phyloP scores from a whole-genome alignment of 2,888 invertebrate genomes.

The Lathronympha strigana region DNA sequence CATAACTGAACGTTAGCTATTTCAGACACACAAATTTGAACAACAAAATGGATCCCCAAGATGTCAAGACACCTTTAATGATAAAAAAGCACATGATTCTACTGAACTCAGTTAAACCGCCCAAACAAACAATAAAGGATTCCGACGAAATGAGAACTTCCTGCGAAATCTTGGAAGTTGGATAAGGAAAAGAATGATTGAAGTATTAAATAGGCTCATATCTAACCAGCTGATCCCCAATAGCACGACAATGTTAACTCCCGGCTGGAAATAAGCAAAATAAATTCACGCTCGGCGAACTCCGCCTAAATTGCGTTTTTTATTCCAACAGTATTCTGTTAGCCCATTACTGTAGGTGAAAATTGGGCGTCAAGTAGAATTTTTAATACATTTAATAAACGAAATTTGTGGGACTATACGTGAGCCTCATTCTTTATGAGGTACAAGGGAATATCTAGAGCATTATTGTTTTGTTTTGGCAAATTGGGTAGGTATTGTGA shows the following conservation, averaged over 20 bases:
- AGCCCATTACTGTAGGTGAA: constrained; percentile 58
- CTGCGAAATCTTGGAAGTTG: too few relatives aligned
- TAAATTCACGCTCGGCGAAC: constrained; percentile 36
- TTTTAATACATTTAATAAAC: constrained; percentile 52
- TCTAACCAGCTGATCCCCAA: constrained; percentile 1
- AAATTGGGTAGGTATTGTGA: constrained; percentile 12
- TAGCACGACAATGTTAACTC: constrained; percentile 34
- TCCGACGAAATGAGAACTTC: too few relatives aligned
- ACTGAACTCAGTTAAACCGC: too few relatives aligned
- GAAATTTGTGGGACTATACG: constrained; percentile 50
- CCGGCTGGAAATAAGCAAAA: constrained; percentile 36
- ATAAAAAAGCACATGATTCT: too few relatives aligned
- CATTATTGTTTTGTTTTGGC: constrained; percentile 16
- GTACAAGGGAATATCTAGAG: constrained; percentile 37
- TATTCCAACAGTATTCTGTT: constrained; percentile 48
- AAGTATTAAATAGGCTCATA: neutral
- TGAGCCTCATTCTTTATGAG: constrained; percentile 50
- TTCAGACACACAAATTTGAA: too few relatives aligned
- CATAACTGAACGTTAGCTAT: too few relatives aligned
- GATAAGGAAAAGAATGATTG: neutral
- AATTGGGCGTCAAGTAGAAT: constrained; percentile 57
- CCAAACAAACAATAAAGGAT: too few relatives aligned
- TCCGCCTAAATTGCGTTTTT: constrained; percentile 52
- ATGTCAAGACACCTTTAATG: too few relatives aligned
- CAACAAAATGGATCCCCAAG: too few relatives aligned